Conservation (phyloP, 2,113 vertebrate genomes). For the Thunnus thynnus region DNA sequence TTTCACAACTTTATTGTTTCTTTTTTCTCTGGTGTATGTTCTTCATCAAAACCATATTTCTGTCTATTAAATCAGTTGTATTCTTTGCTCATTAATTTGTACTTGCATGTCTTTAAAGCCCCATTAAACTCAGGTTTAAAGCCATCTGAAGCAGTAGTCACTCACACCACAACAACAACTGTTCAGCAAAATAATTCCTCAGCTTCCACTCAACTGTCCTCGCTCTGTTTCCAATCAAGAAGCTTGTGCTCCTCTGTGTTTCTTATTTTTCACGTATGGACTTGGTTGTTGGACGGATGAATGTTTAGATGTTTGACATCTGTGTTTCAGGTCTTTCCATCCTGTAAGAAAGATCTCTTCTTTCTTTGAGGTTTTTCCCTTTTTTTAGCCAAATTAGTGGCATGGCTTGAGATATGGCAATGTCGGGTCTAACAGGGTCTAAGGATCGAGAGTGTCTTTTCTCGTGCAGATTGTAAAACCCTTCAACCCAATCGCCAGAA, state of each 20-base stretch:
- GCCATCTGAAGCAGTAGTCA: constrained; percentile 21
- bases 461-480: background rate
- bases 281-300: no score
- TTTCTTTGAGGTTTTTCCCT: no score
- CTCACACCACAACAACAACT: background rate
- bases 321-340: no score
- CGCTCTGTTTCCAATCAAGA: background rate
- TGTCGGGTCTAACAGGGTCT: no score
- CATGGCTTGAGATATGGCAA: no score
- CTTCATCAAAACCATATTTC: constrained; percentile 8
- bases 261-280: no score
- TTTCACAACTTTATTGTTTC: constrained; percentile 67
- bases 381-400: no score
- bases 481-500: no score
- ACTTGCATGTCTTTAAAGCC: constrained; percentile 40
- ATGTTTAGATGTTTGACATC: no score
- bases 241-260: background rate
- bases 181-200: constrained; percentile 3
- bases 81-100: constrained; percentile 39
- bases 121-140: constrained; percentile 50
- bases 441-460: background rate
- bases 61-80: constrained; percentile 26
- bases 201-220: background rate
- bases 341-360: no score
- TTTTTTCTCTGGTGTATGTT: constrained; percentile 36